These are phyloP conservation scores for Antheraea assamensis DNA, from an alignment of 2,888 invertebrate genomes.

Conservation along the genomic window DNA sequence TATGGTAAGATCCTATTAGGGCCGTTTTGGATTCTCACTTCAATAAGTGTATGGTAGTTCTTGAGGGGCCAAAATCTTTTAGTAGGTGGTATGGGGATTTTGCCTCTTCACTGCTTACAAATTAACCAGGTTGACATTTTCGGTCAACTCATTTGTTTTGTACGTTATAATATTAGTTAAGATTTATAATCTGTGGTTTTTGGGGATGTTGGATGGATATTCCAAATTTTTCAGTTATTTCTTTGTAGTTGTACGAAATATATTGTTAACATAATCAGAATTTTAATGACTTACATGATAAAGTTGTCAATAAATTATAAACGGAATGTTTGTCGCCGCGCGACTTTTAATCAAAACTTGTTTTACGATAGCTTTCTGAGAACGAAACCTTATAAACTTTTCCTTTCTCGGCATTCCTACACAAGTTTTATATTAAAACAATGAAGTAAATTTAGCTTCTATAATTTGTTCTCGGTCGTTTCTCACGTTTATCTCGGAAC, in stretches of 20 bases:
- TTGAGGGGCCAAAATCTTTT: too few relatives aligned
- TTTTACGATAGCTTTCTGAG: slow-evolving; percentile 1
- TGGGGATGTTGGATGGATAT: slow-evolving; percentile 18
- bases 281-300: not conserved
- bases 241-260: not conserved
- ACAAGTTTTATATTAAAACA: slow-evolving; percentile 57
- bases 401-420: slow-evolving; percentile 36
- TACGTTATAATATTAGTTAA: too few relatives aligned
- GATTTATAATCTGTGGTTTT: too few relatives aligned
- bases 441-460: slow-evolving; percentile 46
- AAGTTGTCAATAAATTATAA: slow-evolving; percentile 33
- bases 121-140: too few relatives aligned
- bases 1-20: too few relatives aligned
- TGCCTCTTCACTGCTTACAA: too few relatives aligned
- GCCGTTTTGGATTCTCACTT: too few relatives aligned
- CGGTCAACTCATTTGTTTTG: too few relatives aligned
- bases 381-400: slow-evolving; percentile 45
- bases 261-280: not conserved
- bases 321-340: not conserved
- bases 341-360: not conserved
- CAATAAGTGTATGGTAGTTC: too few relatives aligned
- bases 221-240: not conserved
- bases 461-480: slow-evolving; percentile 48
- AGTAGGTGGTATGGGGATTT: too few relatives aligned
- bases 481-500: slow-evolving; percentile 58